Evolutionary conservation across 2,113 vertebrate species (phyloP).

Genomic region (Neogale vison): DNA sequence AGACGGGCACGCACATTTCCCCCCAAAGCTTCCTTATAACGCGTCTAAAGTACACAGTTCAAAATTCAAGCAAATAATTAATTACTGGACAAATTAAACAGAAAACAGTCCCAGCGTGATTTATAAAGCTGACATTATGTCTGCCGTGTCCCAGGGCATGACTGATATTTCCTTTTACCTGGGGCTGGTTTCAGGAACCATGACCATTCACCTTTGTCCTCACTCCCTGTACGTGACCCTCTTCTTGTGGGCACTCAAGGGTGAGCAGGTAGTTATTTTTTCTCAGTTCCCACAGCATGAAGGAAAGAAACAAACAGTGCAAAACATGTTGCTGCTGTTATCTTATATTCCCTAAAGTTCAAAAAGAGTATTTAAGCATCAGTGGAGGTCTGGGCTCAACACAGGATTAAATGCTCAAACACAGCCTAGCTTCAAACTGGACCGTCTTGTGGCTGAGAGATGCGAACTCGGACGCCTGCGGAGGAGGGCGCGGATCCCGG

Average conservation of each 20-base stretch:
- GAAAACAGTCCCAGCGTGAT: neutral
- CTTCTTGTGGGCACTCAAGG: neutral
- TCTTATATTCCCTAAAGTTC: neutral
- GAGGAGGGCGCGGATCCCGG: neutral
- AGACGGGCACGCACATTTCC: neutral
- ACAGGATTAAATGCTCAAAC: neutral
- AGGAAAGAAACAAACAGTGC: neutral
- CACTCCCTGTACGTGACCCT: neutral
- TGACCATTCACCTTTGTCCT: neutral
- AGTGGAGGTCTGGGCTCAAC: neutral
- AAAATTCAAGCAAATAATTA: constrained; percentile 24
- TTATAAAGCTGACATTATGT: neutral
- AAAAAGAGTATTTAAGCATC: neutral
- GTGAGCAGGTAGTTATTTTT: neutral
- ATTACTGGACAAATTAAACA: constrained; percentile 4
- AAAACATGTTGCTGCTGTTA: neutral
- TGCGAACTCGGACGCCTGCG: neutral
- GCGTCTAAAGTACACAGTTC: neutral
- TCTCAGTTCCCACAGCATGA: neutral
- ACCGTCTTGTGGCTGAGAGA: neutral
- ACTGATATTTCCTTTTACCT: neutral
- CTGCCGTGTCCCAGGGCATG: neutral
- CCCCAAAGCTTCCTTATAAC: neutral
- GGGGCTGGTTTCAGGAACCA: neutral
- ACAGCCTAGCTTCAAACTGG: neutral